Percentiles rank a stretch among this genome's conserved stretches.
These are phyloP conservation scores for Sebastes kiyomatsui DNA, from an alignment of 2,797 vertebrate genomes.

Conservation along the genomic window DNA sequence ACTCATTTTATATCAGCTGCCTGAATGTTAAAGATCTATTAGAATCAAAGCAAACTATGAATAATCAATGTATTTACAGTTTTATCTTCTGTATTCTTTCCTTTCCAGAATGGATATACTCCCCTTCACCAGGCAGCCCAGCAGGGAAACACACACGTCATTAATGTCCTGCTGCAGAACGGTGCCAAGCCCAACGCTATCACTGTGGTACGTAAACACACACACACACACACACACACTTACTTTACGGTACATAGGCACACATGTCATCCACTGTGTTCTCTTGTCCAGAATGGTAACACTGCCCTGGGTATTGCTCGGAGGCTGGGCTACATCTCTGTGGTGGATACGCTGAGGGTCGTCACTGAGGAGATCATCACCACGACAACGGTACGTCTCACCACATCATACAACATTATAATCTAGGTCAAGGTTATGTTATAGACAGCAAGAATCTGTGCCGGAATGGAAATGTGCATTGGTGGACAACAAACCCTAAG, in stretches of 20 bases:
- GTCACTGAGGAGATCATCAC: conserved; percentile 96
- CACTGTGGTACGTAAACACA: conserved; percentile 86
- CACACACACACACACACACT: neutral
- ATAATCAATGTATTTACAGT: neutral
- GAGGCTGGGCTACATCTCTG: conserved; percentile 97
- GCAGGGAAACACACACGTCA: conserved; percentile 98
- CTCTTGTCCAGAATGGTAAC: conserved; percentile 91
- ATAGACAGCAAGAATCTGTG: neutral
- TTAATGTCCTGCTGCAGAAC: conserved; percentile 92
- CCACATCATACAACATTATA: neutral
- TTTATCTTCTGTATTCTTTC: neutral
- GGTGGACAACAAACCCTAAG: neutral
- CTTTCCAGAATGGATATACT: conserved; percentile 94
- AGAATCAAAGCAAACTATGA: neutral
- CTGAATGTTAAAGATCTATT: neutral
- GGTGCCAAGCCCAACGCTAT: conserved; percentile 95
- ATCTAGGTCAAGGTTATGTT: neutral
- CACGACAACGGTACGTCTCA: conserved; percentile 90
- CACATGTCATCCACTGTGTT: neutral
- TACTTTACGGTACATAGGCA: rapidly evolving
- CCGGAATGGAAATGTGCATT: neutral
- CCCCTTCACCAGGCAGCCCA: conserved; percentile 98
- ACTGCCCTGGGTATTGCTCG: conserved; percentile 96
- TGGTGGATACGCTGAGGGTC: conserved; percentile 97
- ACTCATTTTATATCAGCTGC: neutral